Base-by-base conservation (phyloP, 2,797 vertebrate species). In the Danionella dracula region DNA sequence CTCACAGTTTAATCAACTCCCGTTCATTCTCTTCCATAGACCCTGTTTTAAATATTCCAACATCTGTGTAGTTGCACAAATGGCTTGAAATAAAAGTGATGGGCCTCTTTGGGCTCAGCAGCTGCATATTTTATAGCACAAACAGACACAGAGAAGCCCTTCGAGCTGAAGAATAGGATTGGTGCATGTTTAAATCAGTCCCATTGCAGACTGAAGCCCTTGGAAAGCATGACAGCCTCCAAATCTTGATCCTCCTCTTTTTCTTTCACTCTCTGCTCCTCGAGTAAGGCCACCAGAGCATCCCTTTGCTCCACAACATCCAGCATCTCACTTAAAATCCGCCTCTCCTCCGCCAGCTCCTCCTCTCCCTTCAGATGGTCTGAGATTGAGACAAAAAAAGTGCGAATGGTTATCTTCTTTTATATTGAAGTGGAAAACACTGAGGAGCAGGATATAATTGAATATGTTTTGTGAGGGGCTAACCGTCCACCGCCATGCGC, bases 261-360 rank as follows among this genome's bases (percentile, higher is more conserved):
- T 53, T 94, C 92, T 57, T 88, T 86, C 17, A 95, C 84, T 17
- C 94, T 81, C 74, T 96, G 94, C 76, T 97, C 93, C 72, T 98
- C 95, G 50, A 99, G 86, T 56, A 96, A 88, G 35, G 92, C 89
- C 62, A 97, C 94, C 0, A 98, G 88, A 1, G 93, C 87, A 54
- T 96, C 90, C 38, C 96, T 90, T 85, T 96, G 94, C 81, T 98
- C 93, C 70, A 98, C 94, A 61, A 98, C 94, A 13, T 97, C 94
- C 75, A 99, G 77, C 96, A 99, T 98, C 86, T 98, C 96, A 0
- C 93, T 93, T 78, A 99, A 83, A 79, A 97, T 93, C 74, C 82
- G 83, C 66, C 93, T 93, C 83, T 99, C 96, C 75, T 96, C 93
- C 0, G 84, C 78, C 67, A 99, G 82, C 82, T 98, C 91, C 57